These are phyloP conservation scores for Xestobium rufovillosum DNA, from an alignment of 2,888 invertebrate genomes.

Conservation along the genomic window DNA sequence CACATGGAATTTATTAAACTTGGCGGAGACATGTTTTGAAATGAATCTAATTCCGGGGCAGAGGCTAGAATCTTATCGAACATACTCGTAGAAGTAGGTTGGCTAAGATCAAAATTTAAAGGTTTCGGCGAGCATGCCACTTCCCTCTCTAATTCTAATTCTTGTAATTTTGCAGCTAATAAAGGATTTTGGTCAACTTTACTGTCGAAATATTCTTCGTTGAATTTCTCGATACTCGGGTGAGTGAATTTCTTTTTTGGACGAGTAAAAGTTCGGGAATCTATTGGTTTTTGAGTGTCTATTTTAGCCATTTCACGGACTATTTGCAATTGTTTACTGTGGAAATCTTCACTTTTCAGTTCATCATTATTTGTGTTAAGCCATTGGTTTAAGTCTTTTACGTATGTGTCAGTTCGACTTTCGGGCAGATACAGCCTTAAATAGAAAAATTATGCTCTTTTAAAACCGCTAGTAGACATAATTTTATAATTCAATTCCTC, in stretches of 20 bases:
- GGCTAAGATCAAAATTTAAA: conserved; percentile 37
- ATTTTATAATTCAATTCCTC: too few relatives aligned
- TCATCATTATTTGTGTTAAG: too few relatives aligned
- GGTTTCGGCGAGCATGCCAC: conserved; percentile 22
- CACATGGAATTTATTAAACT: conserved; percentile 53
- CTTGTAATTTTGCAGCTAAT: neutral
- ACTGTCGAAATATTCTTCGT: conserved; percentile 28
- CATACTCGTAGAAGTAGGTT: conserved; percentile 34
- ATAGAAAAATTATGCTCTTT: too few relatives aligned
- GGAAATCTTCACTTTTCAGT: too few relatives aligned
- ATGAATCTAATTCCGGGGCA: conserved; percentile 47
- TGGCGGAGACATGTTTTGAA: conserved; percentile 48
- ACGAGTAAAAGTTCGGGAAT: conserved; percentile 62
- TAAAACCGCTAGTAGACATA: too few relatives aligned
- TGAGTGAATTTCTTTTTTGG: conserved; percentile 55
- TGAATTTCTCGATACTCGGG: conserved; percentile 52
- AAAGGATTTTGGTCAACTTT: too few relatives aligned
- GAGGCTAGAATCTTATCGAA: conserved; percentile 37
- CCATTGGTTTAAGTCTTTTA: too few relatives aligned
- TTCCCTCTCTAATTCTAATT: conserved; percentile 5
- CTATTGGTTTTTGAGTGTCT: conserved; percentile 46
- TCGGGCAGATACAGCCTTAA: too few relatives aligned
- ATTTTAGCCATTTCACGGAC: too few relatives aligned
- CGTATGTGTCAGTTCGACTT: too few relatives aligned
- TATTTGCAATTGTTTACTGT: too few relatives aligned